These are phyloP conservation scores for Chironomus tepperi DNA, from an alignment of 1,140 invertebrate genomes.

Conservation along the genomic window DNA sequence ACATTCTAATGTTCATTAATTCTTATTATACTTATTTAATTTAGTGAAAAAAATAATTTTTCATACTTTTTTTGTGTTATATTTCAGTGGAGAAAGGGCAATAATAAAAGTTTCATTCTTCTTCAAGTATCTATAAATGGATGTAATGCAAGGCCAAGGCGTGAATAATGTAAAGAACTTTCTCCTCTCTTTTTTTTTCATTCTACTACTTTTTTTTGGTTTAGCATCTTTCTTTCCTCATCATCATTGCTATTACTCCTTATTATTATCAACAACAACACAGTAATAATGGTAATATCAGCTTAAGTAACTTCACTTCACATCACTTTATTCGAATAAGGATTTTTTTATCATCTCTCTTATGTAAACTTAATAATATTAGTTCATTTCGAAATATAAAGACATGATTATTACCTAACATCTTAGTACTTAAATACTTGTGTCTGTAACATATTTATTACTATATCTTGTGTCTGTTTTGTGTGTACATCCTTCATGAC, in stretches of 20 bases:
- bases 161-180: neutral
- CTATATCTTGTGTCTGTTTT: too few species aligned
- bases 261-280: too few species aligned
- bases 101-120: neutral
- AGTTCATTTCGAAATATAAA: too few species aligned
- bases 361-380: too few species aligned
- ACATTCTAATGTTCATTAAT: neutral
- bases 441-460: too few species aligned
- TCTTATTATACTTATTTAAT: neutral
- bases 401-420: too few species aligned
- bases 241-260: neutral
- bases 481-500: neutral
- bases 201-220: neutral
- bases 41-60: neutral
- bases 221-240: neutral
- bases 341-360: too few species aligned
- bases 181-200: neutral
- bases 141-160: conserved; percentile 9
- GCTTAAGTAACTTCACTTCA: neutral
- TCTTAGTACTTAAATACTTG: too few species aligned
- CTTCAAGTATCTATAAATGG: neutral
- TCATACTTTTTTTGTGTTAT: too few species aligned
- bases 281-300: neutral
- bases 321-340: neutral
- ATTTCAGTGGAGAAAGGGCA: neutral